These are phyloP conservation scores for Meliscaeva auricollis DNA, from an alignment of 2,888 invertebrate genomes.

Conservation along the genomic window DNA sequence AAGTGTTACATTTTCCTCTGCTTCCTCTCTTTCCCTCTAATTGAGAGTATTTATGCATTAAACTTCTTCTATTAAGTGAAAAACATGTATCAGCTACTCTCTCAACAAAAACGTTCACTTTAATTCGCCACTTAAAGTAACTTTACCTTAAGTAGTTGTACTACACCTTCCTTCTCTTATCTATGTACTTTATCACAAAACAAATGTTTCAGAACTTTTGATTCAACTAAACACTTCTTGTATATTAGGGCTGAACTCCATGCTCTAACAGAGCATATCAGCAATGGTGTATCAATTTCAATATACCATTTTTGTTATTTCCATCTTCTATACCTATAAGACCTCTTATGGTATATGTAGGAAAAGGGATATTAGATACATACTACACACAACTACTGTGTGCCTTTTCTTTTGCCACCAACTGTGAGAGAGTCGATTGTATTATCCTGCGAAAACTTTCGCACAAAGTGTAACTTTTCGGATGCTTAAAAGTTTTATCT, in stretches of 20 bases:
- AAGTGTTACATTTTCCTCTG: too few relatives aligned
- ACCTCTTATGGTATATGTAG: not conserved
- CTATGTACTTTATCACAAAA: not conserved
- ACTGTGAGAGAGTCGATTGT: conserved; percentile 11
- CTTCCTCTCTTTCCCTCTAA: too few relatives aligned
- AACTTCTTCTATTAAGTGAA: not conserved
- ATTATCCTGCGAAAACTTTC: conserved; percentile 65
- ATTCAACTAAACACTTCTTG: conserved; percentile 23
- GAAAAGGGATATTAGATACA: not conserved
- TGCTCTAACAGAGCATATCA: conserved; percentile 8
- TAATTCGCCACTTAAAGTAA: not conserved
- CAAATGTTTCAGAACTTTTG: conserved; percentile 18
- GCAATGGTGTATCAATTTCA: conserved; percentile 36
- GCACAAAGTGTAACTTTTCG: conserved; percentile 58
- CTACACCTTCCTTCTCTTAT: not conserved
- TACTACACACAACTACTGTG: not conserved
- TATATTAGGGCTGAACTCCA: not conserved
- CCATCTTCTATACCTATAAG: not conserved
- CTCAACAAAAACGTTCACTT: not conserved
- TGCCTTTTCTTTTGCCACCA: conserved; percentile 15
- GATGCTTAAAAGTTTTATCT: conserved; percentile 66
- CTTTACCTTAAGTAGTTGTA: not conserved
- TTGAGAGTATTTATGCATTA: not conserved
- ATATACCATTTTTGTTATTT: conserved; percentile 18
- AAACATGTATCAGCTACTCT: not conserved